A percentile compares a stretch with the other conserved stretches of the same genome.
These are phyloP conservation scores for Deilephila porcellus DNA, from an alignment of 2,888 invertebrate genomes.

Conservation along the genomic window DNA sequence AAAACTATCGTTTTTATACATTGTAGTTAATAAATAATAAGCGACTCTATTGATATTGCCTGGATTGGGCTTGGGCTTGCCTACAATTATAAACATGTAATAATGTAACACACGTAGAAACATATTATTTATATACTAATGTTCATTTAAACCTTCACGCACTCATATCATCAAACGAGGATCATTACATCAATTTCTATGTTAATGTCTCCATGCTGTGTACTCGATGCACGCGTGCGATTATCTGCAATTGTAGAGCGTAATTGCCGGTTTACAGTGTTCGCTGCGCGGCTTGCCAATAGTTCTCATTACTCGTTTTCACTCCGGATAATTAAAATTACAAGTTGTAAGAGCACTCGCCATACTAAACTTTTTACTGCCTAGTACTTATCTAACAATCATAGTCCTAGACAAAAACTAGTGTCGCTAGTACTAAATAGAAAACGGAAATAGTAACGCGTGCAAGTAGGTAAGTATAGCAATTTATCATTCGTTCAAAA, in stretches of 20 bases:
- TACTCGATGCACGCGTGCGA: slow-evolving; percentile 46
- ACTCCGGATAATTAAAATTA: slow-evolving; percentile 36
- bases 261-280: slow-evolving; percentile 53
- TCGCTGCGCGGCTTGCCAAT: slow-evolving; percentile 41
- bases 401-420: slow-evolving; percentile 15
- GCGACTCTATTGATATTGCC: too few relatives aligned
- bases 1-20: too few relatives aligned
- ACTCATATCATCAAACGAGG: neutral
- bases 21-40: too few relatives aligned
- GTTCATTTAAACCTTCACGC: neutral
- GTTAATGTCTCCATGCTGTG: slow-evolving; percentile 39
- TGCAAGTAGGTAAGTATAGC: slow-evolving; percentile 50
- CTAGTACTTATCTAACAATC: neutral
- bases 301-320: slow-evolving; percentile 50
- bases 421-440: slow-evolving; percentile 30
- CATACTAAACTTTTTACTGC: neutral
- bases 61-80: too few relatives aligned
- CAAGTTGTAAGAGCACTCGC: neutral
- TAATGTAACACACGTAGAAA: neutral
- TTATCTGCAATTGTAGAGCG: slow-evolving; percentile 46
- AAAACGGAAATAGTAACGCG: slow-evolving; percentile 16
- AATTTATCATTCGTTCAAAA: slow-evolving; percentile 58
- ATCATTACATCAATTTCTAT: slow-evolving; percentile 29
- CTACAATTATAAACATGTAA: neutral
- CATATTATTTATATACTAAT: neutral